These are phyloP conservation scores for Drosophila helvetica DNA, from an alignment of 2,888 invertebrate species.

Conservation along the genomic window DNA sequence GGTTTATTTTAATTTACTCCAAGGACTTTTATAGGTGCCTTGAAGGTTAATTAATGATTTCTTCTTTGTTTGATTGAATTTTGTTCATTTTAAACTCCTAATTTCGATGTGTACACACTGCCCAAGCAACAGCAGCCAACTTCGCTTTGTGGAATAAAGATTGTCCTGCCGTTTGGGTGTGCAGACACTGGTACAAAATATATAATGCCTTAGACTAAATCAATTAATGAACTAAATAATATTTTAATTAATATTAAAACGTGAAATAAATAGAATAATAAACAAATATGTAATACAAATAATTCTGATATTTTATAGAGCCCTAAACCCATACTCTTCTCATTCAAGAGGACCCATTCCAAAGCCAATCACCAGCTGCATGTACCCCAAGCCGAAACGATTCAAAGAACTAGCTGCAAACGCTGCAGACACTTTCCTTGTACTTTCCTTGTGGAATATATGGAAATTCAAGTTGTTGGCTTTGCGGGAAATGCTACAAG, in stretches of 20 bases:
- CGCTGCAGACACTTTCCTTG: neutral
- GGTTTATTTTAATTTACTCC: neutral
- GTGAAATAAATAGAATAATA: too few species aligned
- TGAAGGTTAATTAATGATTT: neutral
- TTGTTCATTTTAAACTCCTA: neutral
- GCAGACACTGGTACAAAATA: too few species aligned
- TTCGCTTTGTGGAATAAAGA: neutral
- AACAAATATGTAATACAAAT: too few species aligned
- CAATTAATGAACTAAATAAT: too few species aligned
- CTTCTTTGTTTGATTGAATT: neutral
- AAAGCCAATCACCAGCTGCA: conserved; percentile 8
- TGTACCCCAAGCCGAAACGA: conserved; percentile 14
- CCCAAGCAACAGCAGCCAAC: too few species aligned
- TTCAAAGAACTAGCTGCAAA: conserved; percentile 4
- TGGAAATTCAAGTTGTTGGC: conserved; percentile 15
- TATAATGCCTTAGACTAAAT: too few species aligned
- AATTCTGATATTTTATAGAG: neutral
- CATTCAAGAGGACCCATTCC: neutral
- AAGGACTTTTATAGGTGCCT: neutral
- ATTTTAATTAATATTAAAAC: too few species aligned
- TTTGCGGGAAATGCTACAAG: neutral
- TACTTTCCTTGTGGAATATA: neutral
- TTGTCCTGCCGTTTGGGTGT: neutral
- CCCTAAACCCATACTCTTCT: neutral
- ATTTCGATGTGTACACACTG: too few species aligned